Conservation (phyloP, 2,797 vertebrate species). For the Pipistrellus pipistrellus region DNA sequence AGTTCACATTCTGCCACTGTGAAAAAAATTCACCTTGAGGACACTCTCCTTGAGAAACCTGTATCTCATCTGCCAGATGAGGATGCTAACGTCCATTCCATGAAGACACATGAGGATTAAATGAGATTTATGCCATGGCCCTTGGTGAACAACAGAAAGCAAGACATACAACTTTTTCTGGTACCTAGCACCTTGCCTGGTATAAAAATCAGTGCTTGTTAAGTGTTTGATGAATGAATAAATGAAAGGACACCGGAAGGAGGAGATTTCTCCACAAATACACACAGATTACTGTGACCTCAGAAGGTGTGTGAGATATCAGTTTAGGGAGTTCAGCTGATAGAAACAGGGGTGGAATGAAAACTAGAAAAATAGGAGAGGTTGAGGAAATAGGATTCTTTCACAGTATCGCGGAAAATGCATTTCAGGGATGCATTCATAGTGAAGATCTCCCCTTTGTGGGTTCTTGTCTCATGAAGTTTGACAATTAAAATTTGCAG, state of each 20-base stretch:
- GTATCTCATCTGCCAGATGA: background rate
- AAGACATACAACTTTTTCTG: background rate
- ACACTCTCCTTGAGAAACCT: background rate
- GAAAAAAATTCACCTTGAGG: background rate
- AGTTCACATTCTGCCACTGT: background rate
- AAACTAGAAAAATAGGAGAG: background rate
- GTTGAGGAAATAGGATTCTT: background rate
- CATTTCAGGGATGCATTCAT: background rate
- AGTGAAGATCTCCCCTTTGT: too few relatives aligned
- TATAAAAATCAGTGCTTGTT: background rate
- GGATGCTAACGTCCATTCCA: background rate
- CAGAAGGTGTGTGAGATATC: background rate
- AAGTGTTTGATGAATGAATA: constrained; percentile 17
- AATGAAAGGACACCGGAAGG: background rate
- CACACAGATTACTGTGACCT: background rate
- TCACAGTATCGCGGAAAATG: fast-evolving
- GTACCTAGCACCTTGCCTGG: background rate
- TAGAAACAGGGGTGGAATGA: background rate
- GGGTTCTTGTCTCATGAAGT: too few relatives aligned
- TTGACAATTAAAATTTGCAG: too few relatives aligned
- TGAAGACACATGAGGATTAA: background rate
- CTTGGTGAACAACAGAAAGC: background rate
- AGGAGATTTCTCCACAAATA: background rate
- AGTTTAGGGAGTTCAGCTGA: background rate
- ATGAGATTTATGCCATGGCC: background rate